Percentiles rank a stretch among this genome's conserved stretches.
Conservation (phyloP, 2,113 vertebrate genomes). For the Cyrtonyx montezumae region DNA sequence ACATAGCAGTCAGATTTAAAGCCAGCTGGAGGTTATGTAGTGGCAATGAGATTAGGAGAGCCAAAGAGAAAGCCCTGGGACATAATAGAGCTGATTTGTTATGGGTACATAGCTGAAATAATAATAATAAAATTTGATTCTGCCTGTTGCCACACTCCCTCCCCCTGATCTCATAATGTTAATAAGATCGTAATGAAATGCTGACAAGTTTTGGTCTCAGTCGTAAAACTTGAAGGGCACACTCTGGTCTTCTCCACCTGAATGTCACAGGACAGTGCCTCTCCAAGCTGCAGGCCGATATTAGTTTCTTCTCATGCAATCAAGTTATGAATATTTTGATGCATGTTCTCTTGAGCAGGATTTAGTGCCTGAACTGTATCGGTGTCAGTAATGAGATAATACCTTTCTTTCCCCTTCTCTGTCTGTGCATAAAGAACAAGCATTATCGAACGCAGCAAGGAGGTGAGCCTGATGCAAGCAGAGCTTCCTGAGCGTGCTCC, state of each 20-base stretch:
- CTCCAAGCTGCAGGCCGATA: background rate
- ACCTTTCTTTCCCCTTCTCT: background rate
- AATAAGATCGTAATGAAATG: conserved; percentile 9
- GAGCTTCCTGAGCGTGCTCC: background rate
- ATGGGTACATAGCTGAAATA: background rate
- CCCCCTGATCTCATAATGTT: background rate
- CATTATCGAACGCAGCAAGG: background rate
- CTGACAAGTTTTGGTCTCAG: background rate
- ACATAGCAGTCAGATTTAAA: conserved; percentile 18
- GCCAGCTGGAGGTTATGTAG: conserved; percentile 1
- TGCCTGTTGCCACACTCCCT: background rate
- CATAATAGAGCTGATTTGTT: conserved; percentile 11
- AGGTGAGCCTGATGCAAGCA: background rate
- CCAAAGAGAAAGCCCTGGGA: background rate
- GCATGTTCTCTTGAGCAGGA: conserved; percentile 1
- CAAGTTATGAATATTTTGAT: conserved; percentile 41
- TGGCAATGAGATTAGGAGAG: conserved; percentile 5
- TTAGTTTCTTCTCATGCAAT: background rate
- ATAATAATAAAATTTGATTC: background rate
- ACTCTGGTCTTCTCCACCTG: background rate
- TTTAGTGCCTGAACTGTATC: conserved; percentile 39
- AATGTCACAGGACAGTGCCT: background rate
- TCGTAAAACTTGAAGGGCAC: background rate
- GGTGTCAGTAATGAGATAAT: conserved; percentile 16
- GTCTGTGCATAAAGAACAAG: conserved; percentile 24